Base-by-base conservation (phyloP, 2,113 vertebrate species). In the Pseudorhombus dupliciocellatus region DNA sequence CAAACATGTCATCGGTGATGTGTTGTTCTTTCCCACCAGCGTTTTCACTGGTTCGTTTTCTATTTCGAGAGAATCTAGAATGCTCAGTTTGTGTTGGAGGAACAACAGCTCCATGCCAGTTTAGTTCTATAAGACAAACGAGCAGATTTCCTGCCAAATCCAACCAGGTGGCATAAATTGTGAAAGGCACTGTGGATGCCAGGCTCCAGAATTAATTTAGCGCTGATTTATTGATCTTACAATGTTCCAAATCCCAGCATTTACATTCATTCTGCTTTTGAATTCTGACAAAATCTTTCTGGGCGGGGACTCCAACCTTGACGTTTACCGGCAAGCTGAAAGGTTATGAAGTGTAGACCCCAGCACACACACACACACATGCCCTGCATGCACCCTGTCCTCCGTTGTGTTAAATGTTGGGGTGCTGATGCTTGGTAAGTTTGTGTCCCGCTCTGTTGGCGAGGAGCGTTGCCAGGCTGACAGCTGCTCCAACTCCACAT, bases 401-500 rank as follows among this genome's bases (percentile, higher is more conserved):
- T 83, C 68, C 66, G 72, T 79, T 70, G 68, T 56, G 79, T 60
- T 82, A 58, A 72, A 78, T 75, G 77, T 75, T 37, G 21, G 76
- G 76, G 73, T 83, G 70, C 75, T 73, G 79, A 85, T 87, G 85
- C 84, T 78, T 46, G 56, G 69, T 75, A 73, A 75, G 67, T 79
- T 83, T 76, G 50, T 73, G 54, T 74, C 73, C 77, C 28, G 62
- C 71, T 80, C 42, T 77, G 79, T 70, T 70, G 77, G 68, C 28
- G 60, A 69, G 70, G 70, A 84, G 84, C 60, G 48, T 77, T 89
- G 84, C 89, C 89, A 88, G 82, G 83, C 71, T 70, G 75, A 90
- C 90, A 90, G 89, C 90, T 90, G 90, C 88, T 80, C 77, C 48
- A 67, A 77, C 89, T 83, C 76, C 79, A 75, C 88, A 90, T 90